Percentiles rank a stretch among this genome's conserved stretches.
phyloP scores from a whole-genome alignment of 2,888 invertebrate genomes.

The Oscheius myriophilus region DNA sequence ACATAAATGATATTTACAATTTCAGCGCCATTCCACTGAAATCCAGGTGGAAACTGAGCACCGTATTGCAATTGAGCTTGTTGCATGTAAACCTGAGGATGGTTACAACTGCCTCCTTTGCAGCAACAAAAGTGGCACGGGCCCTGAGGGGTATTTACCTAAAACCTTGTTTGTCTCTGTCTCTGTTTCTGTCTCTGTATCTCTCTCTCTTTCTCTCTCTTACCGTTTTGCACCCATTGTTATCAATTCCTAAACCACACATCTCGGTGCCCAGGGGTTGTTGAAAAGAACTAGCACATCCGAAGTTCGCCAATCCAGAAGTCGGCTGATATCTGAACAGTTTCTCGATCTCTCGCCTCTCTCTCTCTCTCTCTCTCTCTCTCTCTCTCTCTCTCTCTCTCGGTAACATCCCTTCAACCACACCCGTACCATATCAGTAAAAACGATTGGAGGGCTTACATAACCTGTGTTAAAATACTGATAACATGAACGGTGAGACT shows the following conservation, averaged over 20 bases:
- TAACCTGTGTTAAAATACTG: too few species aligned
- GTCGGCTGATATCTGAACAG: constrained; percentile 20
- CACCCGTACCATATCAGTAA: too few species aligned
- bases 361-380: too few species aligned
- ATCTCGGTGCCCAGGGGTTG: constrained; percentile 4
- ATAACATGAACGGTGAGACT: too few species aligned
- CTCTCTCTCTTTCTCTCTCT: too few species aligned
- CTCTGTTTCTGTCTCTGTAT: too few species aligned
- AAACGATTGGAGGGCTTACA: too few species aligned
- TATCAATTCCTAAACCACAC: constrained; percentile 25
- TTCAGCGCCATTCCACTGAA: too few species aligned
- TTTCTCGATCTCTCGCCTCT: too few species aligned
- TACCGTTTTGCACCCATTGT: constrained; percentile 24
- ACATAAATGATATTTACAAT: not conserved
- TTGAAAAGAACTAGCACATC: constrained; percentile 25
- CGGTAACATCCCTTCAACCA: too few species aligned
- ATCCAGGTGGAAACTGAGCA: not conserved
- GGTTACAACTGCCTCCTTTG: constrained; percentile 17
- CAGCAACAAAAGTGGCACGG: constrained; percentile 21
- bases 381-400: too few species aligned
- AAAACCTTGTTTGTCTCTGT: not conserved
- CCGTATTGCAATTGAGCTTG: constrained; percentile 10
- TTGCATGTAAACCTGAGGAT: constrained; percentile 11
- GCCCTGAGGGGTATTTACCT: constrained; percentile 6
- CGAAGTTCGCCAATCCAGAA: constrained; percentile 16